Evolutionary conservation across 30 jellyfish, hydroid and myxozoan species (phyloP).

Genomic region (Rhopilema esculentum): DNA sequence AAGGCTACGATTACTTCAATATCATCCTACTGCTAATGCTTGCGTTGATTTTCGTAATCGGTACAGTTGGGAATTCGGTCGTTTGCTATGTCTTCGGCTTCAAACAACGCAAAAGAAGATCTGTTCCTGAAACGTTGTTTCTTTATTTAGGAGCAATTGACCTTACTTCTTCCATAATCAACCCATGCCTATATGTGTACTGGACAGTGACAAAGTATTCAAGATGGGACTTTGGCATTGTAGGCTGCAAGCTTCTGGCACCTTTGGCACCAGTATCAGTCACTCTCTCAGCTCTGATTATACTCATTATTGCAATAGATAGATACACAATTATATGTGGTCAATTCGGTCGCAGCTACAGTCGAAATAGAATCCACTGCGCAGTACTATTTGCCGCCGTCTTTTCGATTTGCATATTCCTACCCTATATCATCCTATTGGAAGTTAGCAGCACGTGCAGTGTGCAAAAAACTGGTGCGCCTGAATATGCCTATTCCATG

Average conservation of each 20-base stretch:
- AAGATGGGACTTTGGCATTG: constrained; percentile 90
- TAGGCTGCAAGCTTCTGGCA: constrained; percentile 86
- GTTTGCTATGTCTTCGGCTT: constrained; percentile 86
- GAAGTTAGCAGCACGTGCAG: constrained; percentile 42
- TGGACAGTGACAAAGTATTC: constrained; percentile 74
- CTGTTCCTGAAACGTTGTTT: constrained; percentile 88
- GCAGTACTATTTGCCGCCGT: constrained; percentile 49
- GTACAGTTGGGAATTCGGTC: constrained; percentile 85
- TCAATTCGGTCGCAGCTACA: constrained; percentile 81
- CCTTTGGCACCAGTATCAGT: constrained; percentile 85
- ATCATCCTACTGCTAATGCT: constrained; percentile 44
- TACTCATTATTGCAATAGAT: constrained; percentile 85
- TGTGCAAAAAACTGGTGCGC: constrained; percentile 19
- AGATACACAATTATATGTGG: constrained; percentile 77
- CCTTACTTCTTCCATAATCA: constrained; percentile 76
- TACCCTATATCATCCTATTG: constrained; percentile 57
- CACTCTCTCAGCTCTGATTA: constrained; percentile 84
- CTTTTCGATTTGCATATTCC: constrained; percentile 52
- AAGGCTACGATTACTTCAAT: constrained; percentile 43
- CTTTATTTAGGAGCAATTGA: constrained; percentile 81
- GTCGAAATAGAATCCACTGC: constrained; percentile 39
- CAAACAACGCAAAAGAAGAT: constrained; percentile 54
- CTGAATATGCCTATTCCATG: constrained; percentile 67
- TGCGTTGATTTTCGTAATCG: constrained; percentile 73
- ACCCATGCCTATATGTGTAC: constrained; percentile 78